These are phyloP conservation scores for Phaethornis superciliosus DNA, from an alignment of 2,113 vertebrate genomes.

Conservation along the genomic window DNA sequence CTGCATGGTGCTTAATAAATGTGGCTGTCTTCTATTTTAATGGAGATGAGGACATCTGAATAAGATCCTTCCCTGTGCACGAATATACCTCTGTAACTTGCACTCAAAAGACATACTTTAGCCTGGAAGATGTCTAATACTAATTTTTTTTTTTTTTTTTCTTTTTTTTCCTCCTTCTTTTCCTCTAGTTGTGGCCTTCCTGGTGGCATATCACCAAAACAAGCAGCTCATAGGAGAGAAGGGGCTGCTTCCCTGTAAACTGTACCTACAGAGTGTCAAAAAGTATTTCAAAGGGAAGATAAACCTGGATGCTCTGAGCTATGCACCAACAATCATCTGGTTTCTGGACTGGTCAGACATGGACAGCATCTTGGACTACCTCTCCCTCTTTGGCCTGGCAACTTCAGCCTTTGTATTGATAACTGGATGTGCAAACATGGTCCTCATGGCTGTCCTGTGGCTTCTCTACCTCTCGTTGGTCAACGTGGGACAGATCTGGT, in stretches of 20 bases:
- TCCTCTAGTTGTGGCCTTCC: slow-evolving; percentile 88
- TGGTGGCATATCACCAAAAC: slow-evolving; percentile 90
- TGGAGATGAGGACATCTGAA: background rate
- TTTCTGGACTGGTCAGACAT: slow-evolving; percentile 89
- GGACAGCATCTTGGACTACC: slow-evolving; percentile 84
- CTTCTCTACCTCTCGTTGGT: slow-evolving; percentile 91
- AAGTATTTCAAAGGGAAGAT: slow-evolving; percentile 84
- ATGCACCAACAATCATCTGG: slow-evolving; percentile 88
- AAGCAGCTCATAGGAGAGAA: slow-evolving; percentile 90
- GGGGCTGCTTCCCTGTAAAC: slow-evolving; percentile 85
- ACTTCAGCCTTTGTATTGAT: slow-evolving; percentile 82
- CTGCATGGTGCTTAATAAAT: background rate
- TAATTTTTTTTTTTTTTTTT: rapidly evolving
- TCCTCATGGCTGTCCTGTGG: slow-evolving; percentile 90
- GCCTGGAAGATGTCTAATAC: background rate
- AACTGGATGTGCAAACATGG: slow-evolving; percentile 89
- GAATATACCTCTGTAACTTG: background rate
- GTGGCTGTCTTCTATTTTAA: background rate
- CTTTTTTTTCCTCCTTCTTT: rapidly evolving
- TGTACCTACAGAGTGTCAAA: slow-evolving; percentile 83
- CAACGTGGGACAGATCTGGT: slow-evolving; percentile 95
- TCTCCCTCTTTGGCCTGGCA: slow-evolving; percentile 83
- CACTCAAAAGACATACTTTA: rapidly evolving
- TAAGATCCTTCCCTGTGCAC: background rate
- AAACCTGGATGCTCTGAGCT: slow-evolving; percentile 78